Percentiles rank a stretch among this genome's conserved stretches.
Conservation (phyloP, 2,797 vertebrate species). For the Cossypha polioptera region DNA sequence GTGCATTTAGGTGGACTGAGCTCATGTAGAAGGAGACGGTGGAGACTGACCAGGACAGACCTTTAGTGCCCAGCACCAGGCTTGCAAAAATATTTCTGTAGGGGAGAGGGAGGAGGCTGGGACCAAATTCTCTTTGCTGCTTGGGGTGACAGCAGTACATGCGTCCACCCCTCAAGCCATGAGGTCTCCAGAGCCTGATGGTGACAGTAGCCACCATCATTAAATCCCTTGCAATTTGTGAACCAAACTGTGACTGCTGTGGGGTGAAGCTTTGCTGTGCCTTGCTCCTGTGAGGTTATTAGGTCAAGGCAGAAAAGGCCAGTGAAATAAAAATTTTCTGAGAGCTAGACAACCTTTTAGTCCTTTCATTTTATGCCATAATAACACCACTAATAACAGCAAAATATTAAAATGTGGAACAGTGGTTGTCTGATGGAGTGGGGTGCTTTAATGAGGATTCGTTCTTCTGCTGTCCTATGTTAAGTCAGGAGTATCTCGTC, state of each 20-base stretch:
- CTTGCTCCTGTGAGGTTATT: not conserved
- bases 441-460: not conserved
- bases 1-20: not conserved
- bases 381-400: not conserved
- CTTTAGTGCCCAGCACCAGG: not conserved
- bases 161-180: not conserved
- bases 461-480: not conserved
- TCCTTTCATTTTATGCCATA: not conserved
- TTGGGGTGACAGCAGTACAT: not conserved
- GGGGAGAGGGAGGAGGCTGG: not conserved
- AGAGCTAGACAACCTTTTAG: not conserved
- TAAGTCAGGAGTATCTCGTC: not conserved
- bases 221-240: not conserved
- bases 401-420: not conserved
- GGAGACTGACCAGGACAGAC: not conserved
- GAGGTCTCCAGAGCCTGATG: not conserved
- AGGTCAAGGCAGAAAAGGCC: not conserved
- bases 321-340: not conserved
- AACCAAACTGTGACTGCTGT: not conserved
- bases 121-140: not conserved
- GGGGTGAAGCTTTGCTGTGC: not conserved
- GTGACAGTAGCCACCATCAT: not conserved
- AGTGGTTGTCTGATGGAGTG: not conserved
- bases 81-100: not conserved
- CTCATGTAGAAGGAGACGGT: rapidly evolving